Percentiles rank a stretch among this genome's conserved stretches.
These are phyloP conservation scores for Xyrauchen texanus DNA, from an alignment of 2,113 vertebrate species.

Conservation along the genomic window DNA sequence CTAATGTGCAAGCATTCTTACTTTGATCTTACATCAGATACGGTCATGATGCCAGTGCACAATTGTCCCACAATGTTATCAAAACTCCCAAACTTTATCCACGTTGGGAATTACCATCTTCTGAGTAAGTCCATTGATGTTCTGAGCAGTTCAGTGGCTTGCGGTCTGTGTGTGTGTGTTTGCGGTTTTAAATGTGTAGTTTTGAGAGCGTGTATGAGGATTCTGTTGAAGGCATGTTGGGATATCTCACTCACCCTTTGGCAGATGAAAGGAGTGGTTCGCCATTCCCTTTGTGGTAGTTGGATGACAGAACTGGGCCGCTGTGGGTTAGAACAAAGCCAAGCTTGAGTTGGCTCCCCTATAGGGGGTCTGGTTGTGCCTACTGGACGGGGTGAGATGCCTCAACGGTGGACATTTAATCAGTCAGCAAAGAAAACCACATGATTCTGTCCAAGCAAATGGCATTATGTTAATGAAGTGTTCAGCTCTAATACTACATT, in stretches of 20 bases:
- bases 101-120: neutral
- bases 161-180: neutral
- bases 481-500: too few species aligned
- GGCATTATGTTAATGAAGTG: too few species aligned
- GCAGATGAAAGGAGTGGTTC: slow-evolving; percentile 72
- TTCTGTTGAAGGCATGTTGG: neutral
- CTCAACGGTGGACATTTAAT: slow-evolving; percentile 56
- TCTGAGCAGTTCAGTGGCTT: neutral
- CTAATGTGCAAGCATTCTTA: too few species aligned
- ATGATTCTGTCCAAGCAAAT: neutral
- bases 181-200: neutral
- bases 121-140: neutral
- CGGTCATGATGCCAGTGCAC: neutral
- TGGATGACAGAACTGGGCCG: slow-evolving; percentile 64
- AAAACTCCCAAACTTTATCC: neutral
- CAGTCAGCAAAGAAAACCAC: slow-evolving; percentile 52
- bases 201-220: neutral
- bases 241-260: slow-evolving; percentile 45
- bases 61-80: too few species aligned
- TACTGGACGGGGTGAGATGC: neutral
- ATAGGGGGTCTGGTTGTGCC: slow-evolving; percentile 32
- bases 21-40: neutral
- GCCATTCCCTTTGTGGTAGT: slow-evolving; percentile 74
- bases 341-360: slow-evolving; percentile 58
- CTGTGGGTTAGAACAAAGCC: slow-evolving; percentile 70